Base-by-base conservation (phyloP, 92 coral and sea anemone species). In the Porites rus region DNA sequence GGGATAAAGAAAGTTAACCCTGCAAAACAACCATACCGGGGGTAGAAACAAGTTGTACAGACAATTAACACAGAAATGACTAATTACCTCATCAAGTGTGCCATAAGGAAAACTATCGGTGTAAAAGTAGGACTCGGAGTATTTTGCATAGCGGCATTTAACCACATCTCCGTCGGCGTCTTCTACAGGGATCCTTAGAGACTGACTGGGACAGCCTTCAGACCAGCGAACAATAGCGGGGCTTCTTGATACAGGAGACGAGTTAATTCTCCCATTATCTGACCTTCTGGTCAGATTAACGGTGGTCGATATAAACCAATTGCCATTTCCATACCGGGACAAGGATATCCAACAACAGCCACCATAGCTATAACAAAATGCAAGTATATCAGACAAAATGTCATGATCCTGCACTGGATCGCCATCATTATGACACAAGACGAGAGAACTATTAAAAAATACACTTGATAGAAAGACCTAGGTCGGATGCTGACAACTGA, bases 171-270 rank as follows among this genome's bases (percentile, higher is more conserved):
- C 90, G 80, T 90, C 93, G 3, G 93, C 77, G 66, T 90, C 93
- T 25, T 85, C 93, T 65, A 87, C 89, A 1, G 93, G 90, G 61
- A 90, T 90, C 19, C 86, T 65, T 9, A 90, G 66, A 60, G 78
- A 68, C 60, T 74, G 86, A 56, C 60, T 56, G 10, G 87, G 62
- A 59, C 93, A 86, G 19, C 90, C 90, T 3, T 73, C 65, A 8
- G 58, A 83, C 81, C 87, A 68, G 25, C 93, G 90, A 6, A 90
- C 56, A 16, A 80, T 85, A n/a, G 90, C 90, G 0, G 93, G 74
- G 64, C 87, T 90, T 19, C 86, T 77, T 54, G 93, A 90, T 78
- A 85, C 65, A 54, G 93, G 93, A 14, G 93, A 90, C 54, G 93
- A 90, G 79, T 90, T 90, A 14, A 90, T 90, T 79, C 52, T 46